A percentile compares a stretch with the other conserved stretches of the same genome.
phyloP scores from a whole-genome alignment of 2,797 vertebrate species.

The Sebastes ruberrimus region DNA sequence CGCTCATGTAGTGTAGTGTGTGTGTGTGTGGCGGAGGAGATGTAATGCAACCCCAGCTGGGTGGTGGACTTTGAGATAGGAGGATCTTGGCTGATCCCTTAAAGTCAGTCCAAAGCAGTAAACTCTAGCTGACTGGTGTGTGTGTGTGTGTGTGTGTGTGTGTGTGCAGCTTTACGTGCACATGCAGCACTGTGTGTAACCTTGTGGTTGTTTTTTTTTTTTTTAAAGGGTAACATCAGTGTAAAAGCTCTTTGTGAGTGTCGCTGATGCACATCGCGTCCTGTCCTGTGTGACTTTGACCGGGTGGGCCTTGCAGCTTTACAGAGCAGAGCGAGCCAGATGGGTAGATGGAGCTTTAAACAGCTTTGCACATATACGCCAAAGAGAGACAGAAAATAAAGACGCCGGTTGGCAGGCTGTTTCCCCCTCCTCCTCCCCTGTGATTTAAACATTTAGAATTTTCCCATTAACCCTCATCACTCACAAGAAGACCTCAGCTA shows the following conservation, averaged over 20 bases:
- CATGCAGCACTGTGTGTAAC: conserved; percentile 29
- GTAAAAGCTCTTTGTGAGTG: conserved; percentile 53
- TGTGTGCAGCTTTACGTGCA: conserved; percentile 1
- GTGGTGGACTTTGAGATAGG: conserved; percentile 33
- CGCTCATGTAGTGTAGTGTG: background rate
- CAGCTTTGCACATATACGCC: background rate
- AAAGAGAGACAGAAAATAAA: conserved; percentile 22
- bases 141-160: conserved; percentile 1
- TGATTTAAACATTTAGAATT: conserved; percentile 66
- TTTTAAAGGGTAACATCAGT: conserved; percentile 51
- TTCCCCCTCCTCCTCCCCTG: background rate
- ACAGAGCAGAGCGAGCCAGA: conserved; percentile 32
- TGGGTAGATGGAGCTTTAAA: conserved; percentile 45
- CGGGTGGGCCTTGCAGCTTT: conserved; percentile 53
- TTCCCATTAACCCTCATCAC: conserved; percentile 71
- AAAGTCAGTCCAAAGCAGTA: conserved; percentile 50
- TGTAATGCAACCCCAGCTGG: conserved; percentile 26
- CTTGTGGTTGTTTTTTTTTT: conserved; percentile 40
- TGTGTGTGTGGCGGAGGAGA: conserved; percentile 19
- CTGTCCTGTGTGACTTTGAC: conserved; percentile 73
- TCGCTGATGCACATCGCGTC: conserved; percentile 61
- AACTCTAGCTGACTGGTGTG: conserved; percentile 3
- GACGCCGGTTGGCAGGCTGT: background rate
- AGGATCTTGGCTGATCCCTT: conserved; percentile 46
- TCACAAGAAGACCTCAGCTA: conserved; percentile 57